Evolutionary conservation across 2,113 vertebrate species (phyloP).

Genomic region (Chrysemys picta): DNA sequence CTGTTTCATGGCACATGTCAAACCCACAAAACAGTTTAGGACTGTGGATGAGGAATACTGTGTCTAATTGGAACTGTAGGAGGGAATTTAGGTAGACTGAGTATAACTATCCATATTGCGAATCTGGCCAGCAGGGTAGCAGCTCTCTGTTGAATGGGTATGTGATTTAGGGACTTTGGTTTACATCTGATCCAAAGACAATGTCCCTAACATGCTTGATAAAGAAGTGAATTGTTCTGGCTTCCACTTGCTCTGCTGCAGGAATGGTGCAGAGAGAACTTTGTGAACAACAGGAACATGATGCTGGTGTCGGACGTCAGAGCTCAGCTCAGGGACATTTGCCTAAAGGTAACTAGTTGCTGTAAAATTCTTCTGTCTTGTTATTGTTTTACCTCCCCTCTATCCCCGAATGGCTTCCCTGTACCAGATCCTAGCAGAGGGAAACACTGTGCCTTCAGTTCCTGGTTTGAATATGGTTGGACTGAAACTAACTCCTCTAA

Average conservation of each 20-base stretch:
- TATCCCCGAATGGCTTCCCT: neutral
- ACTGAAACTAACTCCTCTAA: neutral
- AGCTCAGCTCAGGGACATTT: slow-evolving; percentile 93
- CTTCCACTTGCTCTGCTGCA: slow-evolving; percentile 53
- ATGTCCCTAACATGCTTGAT: neutral
- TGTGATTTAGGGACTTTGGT: neutral
- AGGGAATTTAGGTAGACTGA: neutral
- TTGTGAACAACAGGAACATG: slow-evolving; percentile 96
- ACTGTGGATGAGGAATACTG: neutral
- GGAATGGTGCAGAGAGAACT: slow-evolving; percentile 98
- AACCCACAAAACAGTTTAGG: neutral
- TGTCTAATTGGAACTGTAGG: neutral
- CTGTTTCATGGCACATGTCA: neutral
- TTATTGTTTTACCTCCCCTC: neutral
- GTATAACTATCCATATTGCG: neutral
- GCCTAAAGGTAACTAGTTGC: slow-evolving; percentile 88
- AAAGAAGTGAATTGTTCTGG: neutral
- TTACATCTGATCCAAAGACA: neutral
- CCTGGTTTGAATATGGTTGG: rapidly evolving
- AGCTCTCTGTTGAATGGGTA: neutral
- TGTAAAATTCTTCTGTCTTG: neutral
- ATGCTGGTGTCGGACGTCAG: slow-evolving; percentile 89
- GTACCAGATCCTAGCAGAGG: neutral
- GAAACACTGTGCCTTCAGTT: neutral
- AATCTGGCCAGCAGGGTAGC: neutral